Base-by-base conservation (phyloP, 2,113 vertebrate species). In the Ploceus nigricollis region DNA sequence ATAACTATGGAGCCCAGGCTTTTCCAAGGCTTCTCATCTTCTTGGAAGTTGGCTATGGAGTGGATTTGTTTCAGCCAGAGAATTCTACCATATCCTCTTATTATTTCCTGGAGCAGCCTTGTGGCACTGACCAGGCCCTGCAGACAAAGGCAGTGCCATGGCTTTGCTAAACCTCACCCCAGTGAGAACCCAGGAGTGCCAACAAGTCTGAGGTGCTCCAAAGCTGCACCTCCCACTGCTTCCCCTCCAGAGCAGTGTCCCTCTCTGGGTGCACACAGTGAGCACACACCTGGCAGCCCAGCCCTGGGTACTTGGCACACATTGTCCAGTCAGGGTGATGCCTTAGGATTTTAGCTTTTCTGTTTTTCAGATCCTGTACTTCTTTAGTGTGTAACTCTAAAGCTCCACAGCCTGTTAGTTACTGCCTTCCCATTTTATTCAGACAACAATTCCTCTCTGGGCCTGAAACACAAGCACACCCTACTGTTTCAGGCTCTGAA, bases 281-380 rank as follows among this genome's bases (percentile, higher is more conserved):
- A 90, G 53, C 24, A 68, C 31, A 31, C 11, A 24, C 33, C 51
- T 66, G 37, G 18, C 31, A 80, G 47, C 47, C 33, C 8, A 4
- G 16, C 22, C n/a, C 30, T 5, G 1, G 12, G 8, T 5, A 1
- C 30, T 1, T 1, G 1, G 18, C 81, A 21, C 66, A 25, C 27
- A 2, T 1, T 33, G 18, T 12, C 28, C 35, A 2, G 11, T 1
- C 57, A 73, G 48, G 15, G 7, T 39, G 28, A 31, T 48, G 44
- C 28, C 45, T 61, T 48, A 39, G 44, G 44, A 61, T 35, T 44
- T 30, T 5, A 79, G 24, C 11, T 53, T 42, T 30, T 53, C 7
- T 53, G 5, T 15, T 64, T 53, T 18, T 35, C 39, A 35, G 19
- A 53, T 51, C 37, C 47, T 44, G 19, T 23, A 14, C 24, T 53